Evolutionary conservation across 1,140 invertebrate genomes (phyloP), one percentile per base, ranked within the genome.

Genomic region (Venturia canescens): DNA sequence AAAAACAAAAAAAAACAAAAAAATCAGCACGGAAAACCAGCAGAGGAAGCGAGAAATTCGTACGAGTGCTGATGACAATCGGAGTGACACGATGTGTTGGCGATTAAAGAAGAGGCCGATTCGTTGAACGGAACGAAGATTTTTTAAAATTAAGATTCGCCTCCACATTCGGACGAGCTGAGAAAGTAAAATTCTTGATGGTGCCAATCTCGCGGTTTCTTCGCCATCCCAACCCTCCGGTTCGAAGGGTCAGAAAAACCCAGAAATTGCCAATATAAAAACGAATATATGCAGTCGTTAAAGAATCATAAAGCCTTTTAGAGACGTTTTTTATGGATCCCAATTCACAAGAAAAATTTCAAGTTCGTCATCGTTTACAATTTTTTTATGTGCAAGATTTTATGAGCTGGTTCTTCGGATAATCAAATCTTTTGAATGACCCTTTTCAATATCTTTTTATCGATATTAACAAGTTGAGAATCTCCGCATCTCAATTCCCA

Each of bases 21-120:
- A 18, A 44, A 44, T 11, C 38, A 44, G 13, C 29, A 34, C 27
- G n/a, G 13, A 9, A 44, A 44, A 44, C 15, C 21, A n/a, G 21
- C 21, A 11, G 18, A 50, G 27, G 11, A 23, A 23, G 70, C 26
- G 21, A 18, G 70, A 72, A 72, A 72, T 23, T 72, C 23, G 1
- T 72, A 48, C 16, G 70, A 23, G 67, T 38, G 67, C 21, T 60
- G 26, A 66, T 27, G 60, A 57, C 23, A 57, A 57, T 66, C 50
- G 38, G n/a, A 48, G 70, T 72, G 21, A 72, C 38, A 72, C 21
- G 60, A 72, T 72, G 38, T 72, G 11, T 26, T 72, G 34, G 38
- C 34, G 38, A 23, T 50, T 50, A 38, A 26, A 34, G 70, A 50
- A 23, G 34, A 38, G 70, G 15, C 70, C 38, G 4, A 29, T 50